Base-by-base conservation (phyloP, 2,888 invertebrate genomes). In the Scotopteryx bipunctaria region DNA sequence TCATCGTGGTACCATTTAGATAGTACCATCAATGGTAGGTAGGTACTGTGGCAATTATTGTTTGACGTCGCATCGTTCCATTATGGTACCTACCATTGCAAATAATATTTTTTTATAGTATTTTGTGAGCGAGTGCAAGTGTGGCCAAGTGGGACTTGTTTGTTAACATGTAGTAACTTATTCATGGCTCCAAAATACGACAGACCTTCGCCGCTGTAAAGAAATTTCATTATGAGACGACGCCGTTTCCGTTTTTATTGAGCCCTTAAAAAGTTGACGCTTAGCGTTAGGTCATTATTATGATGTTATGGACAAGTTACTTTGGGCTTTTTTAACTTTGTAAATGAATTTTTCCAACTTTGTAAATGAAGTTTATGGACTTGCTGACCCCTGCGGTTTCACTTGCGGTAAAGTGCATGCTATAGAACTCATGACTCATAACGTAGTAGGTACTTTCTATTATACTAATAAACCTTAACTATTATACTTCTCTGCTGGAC, bases 111-210 rank as follows among this genome's bases (percentile, higher is more conserved):
- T n/a, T n/a, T n/a, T n/a, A n/a, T n/a, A n/a, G n/a, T n/a, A n/a
- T n/a, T n/a, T n/a, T n/a, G n/a, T n/a, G n/a, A n/a, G n/a, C n/a
- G n/a, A n/a, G n/a, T n/a, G n/a, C n/a, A n/a, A n/a, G n/a, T n/a
- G n/a, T n/a, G n/a, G n/a, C n/a, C n/a, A n/a, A n/a, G n/a, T n/a
- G n/a, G n/a, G 1, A 37, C 37, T 45, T 46, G 45, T 46, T 40
- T 55, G 36, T 23, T 15, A 49, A 45, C 23, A 35, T 33, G 52
- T 25, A 33, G 47, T 64, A 47, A 61, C 38, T 68, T 68, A 70
- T 71, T 70, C 67, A 70, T 64, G 31, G 33, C 44, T 32, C 31
- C 51, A 38, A 49, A 52, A 61, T 56, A 61, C 59, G 61, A 47
- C 37, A 35, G 52, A 57, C 43, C 42, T 52, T 59, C 35, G 54